phyloP scores from a whole-genome alignment of 2,797 vertebrate genomes.

The Ctenopoma multispine region DNA sequence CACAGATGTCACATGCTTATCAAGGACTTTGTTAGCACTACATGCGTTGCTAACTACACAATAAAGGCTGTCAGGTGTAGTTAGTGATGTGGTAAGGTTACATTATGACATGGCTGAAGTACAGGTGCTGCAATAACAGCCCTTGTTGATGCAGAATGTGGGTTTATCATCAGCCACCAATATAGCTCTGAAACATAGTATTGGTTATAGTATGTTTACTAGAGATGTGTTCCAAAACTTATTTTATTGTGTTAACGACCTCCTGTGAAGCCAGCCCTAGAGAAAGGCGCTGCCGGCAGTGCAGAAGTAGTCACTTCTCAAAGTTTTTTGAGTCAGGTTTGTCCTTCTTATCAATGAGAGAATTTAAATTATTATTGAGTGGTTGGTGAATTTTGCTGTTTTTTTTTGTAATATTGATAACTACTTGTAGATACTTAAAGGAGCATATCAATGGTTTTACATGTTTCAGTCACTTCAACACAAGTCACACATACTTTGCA shows the following conservation, averaged over 20 bases:
- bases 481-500: neutral
- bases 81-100: slow-evolving; percentile 8
- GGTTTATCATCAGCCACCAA: neutral
- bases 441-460: neutral
- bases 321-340: no score
- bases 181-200: no score
- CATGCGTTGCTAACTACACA: slow-evolving; percentile 24
- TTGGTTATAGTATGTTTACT: neutral
- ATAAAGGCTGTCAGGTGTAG: slow-evolving; percentile 14
- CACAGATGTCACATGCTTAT: slow-evolving; percentile 51
- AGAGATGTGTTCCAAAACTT: no score
- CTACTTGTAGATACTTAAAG: no score
- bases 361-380: no score
- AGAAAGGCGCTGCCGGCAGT: no score
- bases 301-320: no score
- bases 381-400: no score
- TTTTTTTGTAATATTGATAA: no score
- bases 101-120: slow-evolving; percentile 8
- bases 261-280: no score
- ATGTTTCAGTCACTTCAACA: neutral
- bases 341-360: no score
- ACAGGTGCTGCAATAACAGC: slow-evolving; percentile 4
- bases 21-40: slow-evolving; percentile 9
- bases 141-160: neutral
- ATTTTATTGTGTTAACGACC: no score